Evolutionary conservation across 2,797 vertebrate species (phyloP), one percentile per base, ranked within the genome.

Genomic region (Ambastaia sidthimunki): DNA sequence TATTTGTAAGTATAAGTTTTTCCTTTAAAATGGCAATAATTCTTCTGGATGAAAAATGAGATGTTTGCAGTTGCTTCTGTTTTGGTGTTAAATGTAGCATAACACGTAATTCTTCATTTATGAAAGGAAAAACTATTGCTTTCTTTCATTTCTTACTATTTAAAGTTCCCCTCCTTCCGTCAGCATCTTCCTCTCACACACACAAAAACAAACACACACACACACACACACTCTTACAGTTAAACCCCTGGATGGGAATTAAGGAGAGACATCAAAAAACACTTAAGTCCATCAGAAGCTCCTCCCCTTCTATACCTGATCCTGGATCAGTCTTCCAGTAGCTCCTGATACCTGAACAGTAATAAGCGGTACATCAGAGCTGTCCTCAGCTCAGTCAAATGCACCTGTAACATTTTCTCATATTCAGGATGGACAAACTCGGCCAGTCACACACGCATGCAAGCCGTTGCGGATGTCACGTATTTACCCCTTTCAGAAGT

Each of bases 251-350:
- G 44, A 57, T 66, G 41, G 18, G 25, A 70, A 41, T n/a, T n/a
- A n/a, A n/a, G 47, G 37, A 57, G 25, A 62, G 23, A 75, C 66
- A 82, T 23, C 52, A 80, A 76, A 74, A 77, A 78, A 28, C 65
- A 59, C 77, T 73, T 74, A 63, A 28, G 37, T 72, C 25, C 28
- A 23, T 80, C 25, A 63, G 47, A 73, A 72, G 60, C 11, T 48
- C 60, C 31, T 65, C 19, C 57, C 18, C 44, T 21, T 70, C 48
- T 1, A 69, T 59, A 10, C 19, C 50, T 60, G 60, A 23, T 44
- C 48, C 57, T 16, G 52, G 37, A 66, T 60, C 55, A 31, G 16
- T 50, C 41, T 69, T 52, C 66, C 44, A 37, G 25, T 55, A 52
- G 34, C 18, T 41, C 13, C 25, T 23, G 18, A 31, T 19, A 23